These are phyloP conservation scores for Diarsia dahlii DNA, from an alignment of 2,888 invertebrate genomes.

Conservation along the genomic window DNA sequence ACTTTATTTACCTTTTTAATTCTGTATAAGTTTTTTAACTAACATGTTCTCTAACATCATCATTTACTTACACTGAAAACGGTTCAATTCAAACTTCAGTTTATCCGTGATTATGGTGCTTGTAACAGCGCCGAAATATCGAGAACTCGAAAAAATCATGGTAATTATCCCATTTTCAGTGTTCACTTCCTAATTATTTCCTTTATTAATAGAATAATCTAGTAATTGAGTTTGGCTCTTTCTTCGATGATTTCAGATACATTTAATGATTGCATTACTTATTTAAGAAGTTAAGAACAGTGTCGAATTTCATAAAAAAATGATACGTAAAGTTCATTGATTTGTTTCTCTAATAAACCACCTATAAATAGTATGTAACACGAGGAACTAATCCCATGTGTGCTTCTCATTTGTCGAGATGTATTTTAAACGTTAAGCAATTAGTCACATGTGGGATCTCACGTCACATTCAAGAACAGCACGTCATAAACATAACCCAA, in stretches of 20 bases:
- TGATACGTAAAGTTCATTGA: constrained; percentile 12
- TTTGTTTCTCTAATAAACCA: constrained; percentile 39
- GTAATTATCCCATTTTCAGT: too few relatives aligned
- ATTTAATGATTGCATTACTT: background rate
- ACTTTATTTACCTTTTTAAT: background rate
- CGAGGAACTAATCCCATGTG: constrained; percentile 62
- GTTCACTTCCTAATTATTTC: too few relatives aligned
- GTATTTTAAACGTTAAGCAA: constrained; percentile 67
- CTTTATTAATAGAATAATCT: background rate
- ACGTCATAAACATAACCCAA: constrained; percentile 35
- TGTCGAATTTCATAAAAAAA: constrained; percentile 29
- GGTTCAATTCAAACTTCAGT: too few relatives aligned
- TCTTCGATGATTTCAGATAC: background rate
- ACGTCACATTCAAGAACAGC: constrained; percentile 40
- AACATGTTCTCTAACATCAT: too few relatives aligned
- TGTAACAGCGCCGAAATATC: too few relatives aligned
- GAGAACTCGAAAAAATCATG: too few relatives aligned
- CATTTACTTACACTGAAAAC: too few relatives aligned
- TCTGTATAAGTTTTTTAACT: too few relatives aligned
- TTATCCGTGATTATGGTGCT: too few relatives aligned
- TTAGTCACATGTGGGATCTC: constrained; percentile 69
- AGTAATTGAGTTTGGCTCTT: background rate
- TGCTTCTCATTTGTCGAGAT: constrained; percentile 55
- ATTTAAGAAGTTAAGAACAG: background rate
- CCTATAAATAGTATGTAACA: constrained; percentile 62